Conservation (phyloP, 2,113 vertebrate genomes). For the Canis aureus region DNA sequence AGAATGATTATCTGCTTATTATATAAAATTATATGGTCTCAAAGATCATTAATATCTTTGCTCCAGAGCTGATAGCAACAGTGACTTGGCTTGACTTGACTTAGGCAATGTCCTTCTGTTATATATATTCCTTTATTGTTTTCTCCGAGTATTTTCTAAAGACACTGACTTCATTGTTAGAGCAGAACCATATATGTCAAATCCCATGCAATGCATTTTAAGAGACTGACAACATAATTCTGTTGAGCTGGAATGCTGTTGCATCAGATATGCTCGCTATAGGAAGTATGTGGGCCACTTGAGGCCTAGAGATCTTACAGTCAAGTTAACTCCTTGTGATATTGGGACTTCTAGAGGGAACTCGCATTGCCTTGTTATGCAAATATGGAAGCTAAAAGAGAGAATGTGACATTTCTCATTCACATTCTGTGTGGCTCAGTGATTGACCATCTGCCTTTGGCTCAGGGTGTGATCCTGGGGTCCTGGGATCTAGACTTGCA, state of each 20-base stretch:
- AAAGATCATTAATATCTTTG: slow-evolving; percentile 51
- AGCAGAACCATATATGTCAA: background rate
- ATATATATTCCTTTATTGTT: slow-evolving; percentile 35
- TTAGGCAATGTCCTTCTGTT: background rate
- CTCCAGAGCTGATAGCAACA: slow-evolving; percentile 40
- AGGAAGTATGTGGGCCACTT: background rate
- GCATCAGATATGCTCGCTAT: background rate
- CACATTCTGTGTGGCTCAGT: too few species aligned
- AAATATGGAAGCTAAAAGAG: background rate
- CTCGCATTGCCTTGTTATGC: background rate
- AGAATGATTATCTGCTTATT: slow-evolving; percentile 10
- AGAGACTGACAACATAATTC: background rate
- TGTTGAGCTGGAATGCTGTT: background rate
- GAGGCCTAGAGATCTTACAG: background rate
- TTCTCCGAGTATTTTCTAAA: slow-evolving; percentile 52
- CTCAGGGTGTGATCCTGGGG: too few species aligned
- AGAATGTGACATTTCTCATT: background rate
- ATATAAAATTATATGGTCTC: slow-evolving; percentile 54
- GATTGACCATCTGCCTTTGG: too few species aligned
- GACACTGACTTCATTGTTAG: slow-evolving; percentile 46
- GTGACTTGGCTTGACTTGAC: background rate
- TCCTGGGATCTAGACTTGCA: too few species aligned
- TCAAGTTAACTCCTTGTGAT: background rate
- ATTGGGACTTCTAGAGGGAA: background rate
- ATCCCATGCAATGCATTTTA: background rate